Conservation (phyloP, 2,113 vertebrate species). For the Oreotragus oreotragus region DNA sequence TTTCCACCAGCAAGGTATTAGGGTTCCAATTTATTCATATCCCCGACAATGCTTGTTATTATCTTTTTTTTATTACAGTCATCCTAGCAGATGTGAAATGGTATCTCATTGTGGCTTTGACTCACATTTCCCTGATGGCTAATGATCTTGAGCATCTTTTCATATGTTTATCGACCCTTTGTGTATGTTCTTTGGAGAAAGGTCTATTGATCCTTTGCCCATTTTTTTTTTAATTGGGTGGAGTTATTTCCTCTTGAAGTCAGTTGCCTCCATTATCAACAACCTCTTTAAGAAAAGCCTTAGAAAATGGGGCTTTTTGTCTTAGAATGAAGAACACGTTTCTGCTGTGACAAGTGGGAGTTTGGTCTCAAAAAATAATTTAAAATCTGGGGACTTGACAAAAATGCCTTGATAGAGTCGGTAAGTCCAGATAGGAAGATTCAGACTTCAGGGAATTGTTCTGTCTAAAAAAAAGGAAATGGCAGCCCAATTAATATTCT, state of each 20-base stretch:
- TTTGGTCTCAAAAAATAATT: slow-evolving; percentile 30
- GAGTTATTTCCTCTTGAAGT: neutral
- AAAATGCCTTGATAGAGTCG: slow-evolving; percentile 15
- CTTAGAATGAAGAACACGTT: neutral
- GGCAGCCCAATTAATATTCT: slow-evolving; percentile 56
- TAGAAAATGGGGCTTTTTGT: neutral
- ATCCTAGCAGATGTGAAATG: neutral
- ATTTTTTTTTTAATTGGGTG: neutral
- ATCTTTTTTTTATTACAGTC: neutral
- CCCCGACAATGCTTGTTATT: neutral
- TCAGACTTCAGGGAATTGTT: slow-evolving; percentile 38
- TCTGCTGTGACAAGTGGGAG: neutral
- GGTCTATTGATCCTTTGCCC: neutral
- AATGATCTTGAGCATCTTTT: neutral
- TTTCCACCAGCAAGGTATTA: accelerated
- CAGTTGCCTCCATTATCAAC: neutral
- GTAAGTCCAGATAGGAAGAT: neutral
- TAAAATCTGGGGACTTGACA: slow-evolving; percentile 35
- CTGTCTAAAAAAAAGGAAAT: slow-evolving; percentile 35
- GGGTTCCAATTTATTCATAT: neutral
- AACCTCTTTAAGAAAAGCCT: neutral
- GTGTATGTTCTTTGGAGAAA: neutral
- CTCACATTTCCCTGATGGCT: neutral
- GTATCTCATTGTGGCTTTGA: neutral
- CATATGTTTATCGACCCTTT: neutral